Base-by-base conservation (phyloP, 2,888 invertebrate species). In the Pseudoips prasinana region DNA sequence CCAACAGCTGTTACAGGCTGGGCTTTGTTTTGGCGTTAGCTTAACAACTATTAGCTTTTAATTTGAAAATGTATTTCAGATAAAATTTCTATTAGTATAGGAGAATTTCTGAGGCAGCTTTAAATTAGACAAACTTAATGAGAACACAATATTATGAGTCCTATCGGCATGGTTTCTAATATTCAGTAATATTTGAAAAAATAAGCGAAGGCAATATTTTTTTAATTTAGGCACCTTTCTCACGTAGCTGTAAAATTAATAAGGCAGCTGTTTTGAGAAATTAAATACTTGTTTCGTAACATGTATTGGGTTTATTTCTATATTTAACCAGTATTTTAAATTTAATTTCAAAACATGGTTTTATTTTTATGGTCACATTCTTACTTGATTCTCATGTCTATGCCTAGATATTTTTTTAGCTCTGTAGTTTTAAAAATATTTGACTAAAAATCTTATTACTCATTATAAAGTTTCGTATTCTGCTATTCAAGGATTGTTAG, bases 1-100 rank as follows among this genome's bases (percentile, higher is more conserved):
- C n/a, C n/a, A n/a, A n/a, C n/a, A n/a, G n/a, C n/a, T n/a, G n/a
- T n/a, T n/a, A n/a, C n/a, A n/a, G n/a, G n/a, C n/a, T n/a, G n/a
- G n/a, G n/a, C n/a, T n/a, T n/a, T n/a, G n/a, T n/a, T n/a, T n/a
- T n/a, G n/a, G n/a, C n/a, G n/a, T n/a, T n/a, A n/a, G n/a, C n/a
- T n/a, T n/a, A n/a, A n/a, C n/a, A n/a, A n/a, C n/a, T n/a, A n/a
- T n/a, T n/a, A n/a, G n/a, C n/a, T n/a, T n/a, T n/a, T n/a, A n/a
- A n/a, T n/a, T n/a, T n/a, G n/a, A n/a, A n/a, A n/a, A n/a, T n/a
- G n/a, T n/a, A n/a, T 26, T 35, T 50, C 39, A 50, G 37, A 39
- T 48, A 56, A 52, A 61, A 57, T 59, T 57, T 58, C 54, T 64
- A 60, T 46, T 57, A 64, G 47, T 47, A 56, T 64, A 62, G 51